A percentile compares a stretch with the other conserved stretches of the same genome.
Evolutionary conservation across 2,888 invertebrate species (phyloP).

Genomic region (Agriotes lineatus): DNA sequence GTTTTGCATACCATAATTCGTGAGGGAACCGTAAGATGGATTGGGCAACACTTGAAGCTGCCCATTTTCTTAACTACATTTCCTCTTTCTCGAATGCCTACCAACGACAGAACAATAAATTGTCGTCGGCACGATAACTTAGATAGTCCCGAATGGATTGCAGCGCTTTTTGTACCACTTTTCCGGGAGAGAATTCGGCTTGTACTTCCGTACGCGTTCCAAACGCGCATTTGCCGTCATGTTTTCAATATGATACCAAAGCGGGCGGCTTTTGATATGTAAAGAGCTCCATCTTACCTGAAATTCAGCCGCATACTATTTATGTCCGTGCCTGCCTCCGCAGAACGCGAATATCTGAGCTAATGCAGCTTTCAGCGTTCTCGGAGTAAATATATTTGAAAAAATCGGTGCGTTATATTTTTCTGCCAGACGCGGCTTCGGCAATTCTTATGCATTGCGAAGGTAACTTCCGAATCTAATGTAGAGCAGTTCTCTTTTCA

Average conservation of each 20-base stretch:
- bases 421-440: too few relatives aligned
- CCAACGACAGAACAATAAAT: slow-evolving; percentile 19
- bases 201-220: slow-evolving; percentile 6
- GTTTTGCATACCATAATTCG: background rate
- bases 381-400: slow-evolving; percentile 1
- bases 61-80: slow-evolving; percentile 7
- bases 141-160: slow-evolving; percentile 7
- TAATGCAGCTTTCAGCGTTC: background rate
- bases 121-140: slow-evolving; percentile 16
- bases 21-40: background rate
- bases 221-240: slow-evolving; percentile 8
- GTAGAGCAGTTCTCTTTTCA: too few relatives aligned
- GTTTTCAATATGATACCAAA: slow-evolving; percentile 23
- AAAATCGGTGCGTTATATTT: background rate
- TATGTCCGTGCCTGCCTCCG: background rate
- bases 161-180: slow-evolving; percentile 10
- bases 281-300: slow-evolving; percentile 18
- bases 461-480: too few relatives aligned
- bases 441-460: too few relatives aligned
- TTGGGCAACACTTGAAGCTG: background rate
- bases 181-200: slow-evolving; percentile 2
- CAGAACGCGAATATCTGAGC: slow-evolving; percentile 13
- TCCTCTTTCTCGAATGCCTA: background rate
- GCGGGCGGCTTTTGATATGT: slow-evolving; percentile 29
- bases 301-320: slow-evolving; percentile 10